Evolutionary conservation across 2,888 invertebrate species (phyloP).

Genomic region (Stramonita haemastoma): DNA sequence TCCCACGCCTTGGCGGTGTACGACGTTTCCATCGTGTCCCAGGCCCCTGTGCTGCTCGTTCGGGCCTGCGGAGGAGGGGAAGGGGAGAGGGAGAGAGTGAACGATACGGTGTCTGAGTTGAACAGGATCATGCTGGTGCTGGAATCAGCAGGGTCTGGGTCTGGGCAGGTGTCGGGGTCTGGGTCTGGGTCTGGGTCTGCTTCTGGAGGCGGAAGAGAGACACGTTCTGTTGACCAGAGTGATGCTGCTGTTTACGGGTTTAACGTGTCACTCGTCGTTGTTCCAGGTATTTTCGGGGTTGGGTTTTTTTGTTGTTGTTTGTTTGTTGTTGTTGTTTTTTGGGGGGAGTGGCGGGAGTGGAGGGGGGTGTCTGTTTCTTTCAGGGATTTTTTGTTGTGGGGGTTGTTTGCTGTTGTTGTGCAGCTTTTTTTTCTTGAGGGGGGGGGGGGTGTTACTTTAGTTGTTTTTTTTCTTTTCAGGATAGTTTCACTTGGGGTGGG

Average conservation of each 20-base stretch:
- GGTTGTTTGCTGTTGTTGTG: no score
- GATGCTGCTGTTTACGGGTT: not conserved
- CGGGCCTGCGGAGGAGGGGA: not conserved
- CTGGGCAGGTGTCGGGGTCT: not conserved
- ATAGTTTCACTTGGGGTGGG: no score
- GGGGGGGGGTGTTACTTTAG: no score
- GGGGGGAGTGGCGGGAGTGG: no score
- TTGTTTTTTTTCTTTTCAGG: no score
- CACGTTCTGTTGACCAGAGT: no score
- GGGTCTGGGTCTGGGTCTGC: no score
- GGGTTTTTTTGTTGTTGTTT: not conserved
- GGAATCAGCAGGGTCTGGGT: not conserved
- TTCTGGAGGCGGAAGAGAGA: no score
- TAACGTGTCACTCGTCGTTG: slow-evolving; percentile 8
- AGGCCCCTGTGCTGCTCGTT: not conserved
- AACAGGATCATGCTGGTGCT: slow-evolving; percentile 27
- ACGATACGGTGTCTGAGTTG: slow-evolving; percentile 33
- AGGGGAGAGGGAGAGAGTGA: not conserved
- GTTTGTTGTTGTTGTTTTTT: no score
- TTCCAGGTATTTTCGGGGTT: slow-evolving; percentile 11
- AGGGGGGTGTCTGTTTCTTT: no score
- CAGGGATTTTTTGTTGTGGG: no score
- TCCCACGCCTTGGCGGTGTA: not conserved
- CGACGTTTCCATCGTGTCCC: slow-evolving; percentile 31
- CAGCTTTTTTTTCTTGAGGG: no score